A percentile compares a stretch with the other conserved stretches of the same genome.
Conservation (phyloP, 2,797 vertebrate species). For the Macropodus opercularis region DNA sequence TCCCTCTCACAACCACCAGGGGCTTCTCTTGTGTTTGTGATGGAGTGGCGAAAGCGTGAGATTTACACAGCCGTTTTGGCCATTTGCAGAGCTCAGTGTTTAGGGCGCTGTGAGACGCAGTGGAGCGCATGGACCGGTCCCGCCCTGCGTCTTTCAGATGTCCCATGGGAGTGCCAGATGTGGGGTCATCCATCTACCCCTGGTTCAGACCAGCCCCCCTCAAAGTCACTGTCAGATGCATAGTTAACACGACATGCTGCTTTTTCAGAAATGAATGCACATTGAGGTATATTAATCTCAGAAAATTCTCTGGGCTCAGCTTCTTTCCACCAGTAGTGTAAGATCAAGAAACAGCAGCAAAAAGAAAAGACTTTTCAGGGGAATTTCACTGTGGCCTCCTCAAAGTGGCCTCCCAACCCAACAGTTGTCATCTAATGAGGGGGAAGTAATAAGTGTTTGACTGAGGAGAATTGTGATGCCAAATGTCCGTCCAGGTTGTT, state of each 20-base stretch:
- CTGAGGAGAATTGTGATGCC: constrained; percentile 76
- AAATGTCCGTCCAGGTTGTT: constrained; percentile 81
- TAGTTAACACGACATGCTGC: constrained; percentile 24
- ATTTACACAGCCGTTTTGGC: constrained; percentile 71
- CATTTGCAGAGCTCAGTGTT: constrained; percentile 72
- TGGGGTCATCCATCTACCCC: constrained; percentile 73
- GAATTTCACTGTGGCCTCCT: constrained; percentile 52
- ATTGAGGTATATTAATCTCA: constrained; percentile 2
- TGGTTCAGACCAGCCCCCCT: constrained; percentile 48
- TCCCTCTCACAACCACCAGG: constrained; percentile 30
- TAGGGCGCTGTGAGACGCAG: constrained; percentile 78
- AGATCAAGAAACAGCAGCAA: constrained; percentile 31
- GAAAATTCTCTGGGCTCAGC: constrained; percentile 2
- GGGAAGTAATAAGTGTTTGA: constrained; percentile 81
- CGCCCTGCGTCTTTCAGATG: constrained; percentile 83
- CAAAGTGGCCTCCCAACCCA: constrained; percentile 60
- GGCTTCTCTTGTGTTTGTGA: constrained; percentile 32
- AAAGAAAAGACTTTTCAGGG: constrained; percentile 32
- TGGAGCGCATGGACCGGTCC: constrained; percentile 80
- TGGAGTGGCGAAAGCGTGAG: constrained; percentile 56
- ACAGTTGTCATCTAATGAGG: constrained; percentile 82
- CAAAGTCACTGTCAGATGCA: constrained; percentile 63
- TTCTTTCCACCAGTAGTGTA: constrained; percentile 8
- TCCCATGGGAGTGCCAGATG: constrained; percentile 82
- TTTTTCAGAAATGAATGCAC: constrained; percentile 22